Evolutionary conservation across 2,113 vertebrate species (phyloP).

Genomic region (sheep (Ovis aries)): DNA sequence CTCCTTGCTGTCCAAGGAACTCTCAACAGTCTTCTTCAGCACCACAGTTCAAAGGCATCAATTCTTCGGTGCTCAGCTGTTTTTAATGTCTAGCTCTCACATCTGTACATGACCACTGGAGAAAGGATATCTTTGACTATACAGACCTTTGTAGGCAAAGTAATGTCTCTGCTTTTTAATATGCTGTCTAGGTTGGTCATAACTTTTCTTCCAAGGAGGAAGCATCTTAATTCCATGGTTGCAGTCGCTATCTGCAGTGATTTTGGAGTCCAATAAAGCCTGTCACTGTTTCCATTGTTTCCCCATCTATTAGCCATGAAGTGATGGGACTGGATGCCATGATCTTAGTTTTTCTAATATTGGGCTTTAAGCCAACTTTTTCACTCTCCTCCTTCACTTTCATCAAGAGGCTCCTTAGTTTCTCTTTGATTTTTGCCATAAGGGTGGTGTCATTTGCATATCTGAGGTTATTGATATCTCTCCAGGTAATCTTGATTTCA

Average conservation of each 20-base stretch:
- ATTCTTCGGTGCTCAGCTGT: fast-evolving
- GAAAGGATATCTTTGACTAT: neutral
- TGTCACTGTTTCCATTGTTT: neutral
- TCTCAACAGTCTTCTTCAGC: neutral
- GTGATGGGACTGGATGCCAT: neutral
- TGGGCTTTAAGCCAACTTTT: neutral
- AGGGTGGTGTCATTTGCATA: neutral
- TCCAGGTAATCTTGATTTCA: neutral
- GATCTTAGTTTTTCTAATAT: neutral
- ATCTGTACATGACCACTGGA: neutral
- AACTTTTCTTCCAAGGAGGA: neutral
- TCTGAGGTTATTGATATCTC: neutral
- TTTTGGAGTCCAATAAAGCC: neutral
- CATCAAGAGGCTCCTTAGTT: neutral
- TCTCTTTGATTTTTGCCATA: neutral
- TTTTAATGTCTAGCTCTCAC: neutral
- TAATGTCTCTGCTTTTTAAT: neutral
- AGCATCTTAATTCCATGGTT: neutral
- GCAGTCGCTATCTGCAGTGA: fast-evolving
- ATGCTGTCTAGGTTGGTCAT: neutral
- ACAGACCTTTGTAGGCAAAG: neutral
- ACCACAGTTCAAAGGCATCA: neutral
- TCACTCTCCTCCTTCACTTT: neutral
- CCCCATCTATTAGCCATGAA: neutral
- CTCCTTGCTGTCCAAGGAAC: neutral